A percentile compares a stretch with the other conserved stretches of the same genome.
phyloP scores from a whole-genome alignment of 2,797 vertebrate species.

The Synaphobranchus kaupii region DNA sequence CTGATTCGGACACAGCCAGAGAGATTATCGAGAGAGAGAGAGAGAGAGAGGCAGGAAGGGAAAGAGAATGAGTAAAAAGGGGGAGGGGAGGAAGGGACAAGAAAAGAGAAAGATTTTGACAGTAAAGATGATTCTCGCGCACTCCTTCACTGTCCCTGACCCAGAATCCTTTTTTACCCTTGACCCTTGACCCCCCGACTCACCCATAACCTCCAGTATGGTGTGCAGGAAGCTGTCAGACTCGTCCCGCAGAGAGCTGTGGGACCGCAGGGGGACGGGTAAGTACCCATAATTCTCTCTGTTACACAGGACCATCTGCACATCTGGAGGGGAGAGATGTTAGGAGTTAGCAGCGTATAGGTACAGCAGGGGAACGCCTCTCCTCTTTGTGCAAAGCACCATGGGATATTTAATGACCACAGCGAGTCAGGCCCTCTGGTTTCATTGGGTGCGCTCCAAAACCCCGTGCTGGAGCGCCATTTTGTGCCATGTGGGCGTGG shows the following conservation, averaged over 20 bases:
- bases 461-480: too few relatives aligned
- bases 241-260: conserved; percentile 84
- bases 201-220: conserved; percentile 85
- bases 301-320: conserved; percentile 91
- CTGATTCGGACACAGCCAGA: too few relatives aligned
- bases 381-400: background rate
- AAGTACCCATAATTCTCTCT: conserved; percentile 82
- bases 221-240: conserved; percentile 85
- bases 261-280: conserved; percentile 82
- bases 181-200: conserved; percentile 45
- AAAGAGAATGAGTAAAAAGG: background rate
- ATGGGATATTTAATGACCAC: too few relatives aligned
- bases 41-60: background rate
- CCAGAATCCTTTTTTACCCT: background rate
- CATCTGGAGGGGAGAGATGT: conserved; percentile 65
- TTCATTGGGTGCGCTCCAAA: too few relatives aligned
- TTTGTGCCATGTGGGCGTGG: too few relatives aligned
- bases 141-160: background rate
- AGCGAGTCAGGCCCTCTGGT: too few relatives aligned
- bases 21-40: too few relatives aligned
- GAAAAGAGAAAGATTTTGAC: background rate
- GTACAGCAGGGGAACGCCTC: background rate
- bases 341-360: background rate
- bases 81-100: background rate
- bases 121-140: background rate